Conservation (phyloP, 1,140 invertebrate species). For the Drosophila equinoxialis region DNA sequence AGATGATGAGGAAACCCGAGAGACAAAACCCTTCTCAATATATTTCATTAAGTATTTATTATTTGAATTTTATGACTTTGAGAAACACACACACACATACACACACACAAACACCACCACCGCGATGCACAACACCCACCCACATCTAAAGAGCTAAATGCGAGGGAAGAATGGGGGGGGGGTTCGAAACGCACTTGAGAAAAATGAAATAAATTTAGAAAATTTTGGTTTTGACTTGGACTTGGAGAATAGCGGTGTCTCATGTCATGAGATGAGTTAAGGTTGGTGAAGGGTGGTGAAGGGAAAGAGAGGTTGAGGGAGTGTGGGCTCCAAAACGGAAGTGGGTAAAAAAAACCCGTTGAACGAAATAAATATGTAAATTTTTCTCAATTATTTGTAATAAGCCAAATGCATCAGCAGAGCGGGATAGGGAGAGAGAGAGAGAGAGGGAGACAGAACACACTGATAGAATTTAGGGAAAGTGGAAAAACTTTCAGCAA, state of each 20-base stretch:
- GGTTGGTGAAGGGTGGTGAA: background rate
- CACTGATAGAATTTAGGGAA: conserved; percentile 14
- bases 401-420: conserved; percentile 5
- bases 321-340: conserved; percentile 32
- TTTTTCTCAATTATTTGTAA: conserved; percentile 46
- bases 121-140: conserved; percentile 4
- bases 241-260: background rate
- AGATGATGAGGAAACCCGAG: background rate
- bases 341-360: conserved; percentile 31
- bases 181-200: background rate
- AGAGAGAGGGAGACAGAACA: background rate
- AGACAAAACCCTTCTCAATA: conserved; percentile 59
- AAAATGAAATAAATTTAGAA: background rate
- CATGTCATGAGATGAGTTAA: background rate
- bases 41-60: conserved; percentile 37
- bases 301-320: background rate
- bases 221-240: background rate
- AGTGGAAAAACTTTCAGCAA: background rate
- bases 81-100: conserved; percentile 45
- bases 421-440: background rate
- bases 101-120: conserved; percentile 4
- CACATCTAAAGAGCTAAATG: background rate
- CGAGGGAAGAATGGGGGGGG: background rate
- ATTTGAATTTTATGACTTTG: conserved; percentile 63
- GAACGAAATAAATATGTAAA: conserved; percentile 37